These are phyloP conservation scores for Darwinula stevensoni DNA, from an alignment of 2,888 invertebrate genomes.

Conservation along the genomic window DNA sequence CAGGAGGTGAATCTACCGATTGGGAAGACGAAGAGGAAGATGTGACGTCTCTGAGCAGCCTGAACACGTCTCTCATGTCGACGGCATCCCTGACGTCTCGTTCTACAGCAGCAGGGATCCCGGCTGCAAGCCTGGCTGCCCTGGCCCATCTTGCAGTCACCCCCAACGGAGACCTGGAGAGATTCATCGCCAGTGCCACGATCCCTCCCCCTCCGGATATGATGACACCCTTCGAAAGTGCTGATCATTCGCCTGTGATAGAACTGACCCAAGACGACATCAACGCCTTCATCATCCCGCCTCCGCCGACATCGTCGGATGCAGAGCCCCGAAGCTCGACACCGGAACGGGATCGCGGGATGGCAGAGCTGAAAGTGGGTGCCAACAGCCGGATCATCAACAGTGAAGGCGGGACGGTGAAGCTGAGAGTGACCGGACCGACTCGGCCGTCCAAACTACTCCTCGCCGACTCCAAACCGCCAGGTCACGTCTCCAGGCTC, in stretches of 20 bases:
- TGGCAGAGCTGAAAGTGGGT: too few relatives aligned
- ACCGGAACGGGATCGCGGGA: too few relatives aligned
- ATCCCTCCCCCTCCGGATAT: slow-evolving; percentile 35
- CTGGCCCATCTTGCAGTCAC: not conserved
- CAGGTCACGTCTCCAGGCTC: too few relatives aligned
- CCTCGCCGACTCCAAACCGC: too few relatives aligned
- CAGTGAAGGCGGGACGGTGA: too few relatives aligned
- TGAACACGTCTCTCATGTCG: slow-evolving; percentile 6
- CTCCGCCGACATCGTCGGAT: too few relatives aligned
- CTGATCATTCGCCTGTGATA: slow-evolving; percentile 26
- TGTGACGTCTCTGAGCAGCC: slow-evolving; percentile 8
- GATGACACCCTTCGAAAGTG: not conserved
- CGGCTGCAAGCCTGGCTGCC: not conserved
- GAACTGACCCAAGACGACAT: slow-evolving; percentile 53
- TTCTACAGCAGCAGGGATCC: too few relatives aligned
- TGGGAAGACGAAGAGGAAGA: slow-evolving; percentile 9
- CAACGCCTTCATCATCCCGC: slow-evolving; percentile 53
- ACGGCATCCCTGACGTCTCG: not conserved
- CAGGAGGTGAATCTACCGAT: too few relatives aligned
- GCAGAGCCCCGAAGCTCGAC: too few relatives aligned
- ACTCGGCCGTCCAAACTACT: too few relatives aligned
- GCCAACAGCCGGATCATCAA: too few relatives aligned
- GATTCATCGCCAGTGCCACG: slow-evolving; percentile 48
- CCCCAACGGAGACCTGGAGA: slow-evolving; percentile 30
- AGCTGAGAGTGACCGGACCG: not conserved